A percentile compares a stretch with the other conserved stretches of the same genome.
These are phyloP conservation scores for Stenchaetothrips biformis DNA, from an alignment of 2,888 invertebrate genomes.

Conservation along the genomic window DNA sequence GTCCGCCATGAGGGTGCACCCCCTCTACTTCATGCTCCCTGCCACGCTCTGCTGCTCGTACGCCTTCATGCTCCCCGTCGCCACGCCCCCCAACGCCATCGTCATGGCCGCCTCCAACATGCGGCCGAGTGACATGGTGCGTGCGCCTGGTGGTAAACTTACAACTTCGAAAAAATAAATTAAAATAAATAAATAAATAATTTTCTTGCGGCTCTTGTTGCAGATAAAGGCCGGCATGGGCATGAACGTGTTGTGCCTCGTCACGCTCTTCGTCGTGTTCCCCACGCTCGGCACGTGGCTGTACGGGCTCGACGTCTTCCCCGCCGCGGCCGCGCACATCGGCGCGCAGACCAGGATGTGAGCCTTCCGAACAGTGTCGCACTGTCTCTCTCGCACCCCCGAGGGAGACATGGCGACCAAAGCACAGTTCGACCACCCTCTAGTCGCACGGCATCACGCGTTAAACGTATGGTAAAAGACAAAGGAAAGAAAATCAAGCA, in stretches of 20 bases:
- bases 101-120: conserved; percentile 79
- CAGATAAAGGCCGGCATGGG: conserved; percentile 71
- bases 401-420: no score
- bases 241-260: conserved; percentile 69
- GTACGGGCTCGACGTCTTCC: conserved; percentile 59
- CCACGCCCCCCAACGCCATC: conserved; percentile 92
- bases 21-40: conserved; percentile 84
- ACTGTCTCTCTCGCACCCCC: no score
- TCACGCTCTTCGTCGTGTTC: conserved; percentile 65
- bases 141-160: conserved; percentile 31
- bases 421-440: no score
- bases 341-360: not conserved
- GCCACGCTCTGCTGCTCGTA: conserved; percentile 85
- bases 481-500: no score
- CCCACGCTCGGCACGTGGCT: conserved; percentile 69
- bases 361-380: no score
- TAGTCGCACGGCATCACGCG: no score
- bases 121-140: conserved; percentile 71
- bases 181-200: no score
- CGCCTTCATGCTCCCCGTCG: conserved; percentile 90
- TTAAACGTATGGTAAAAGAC: no score
- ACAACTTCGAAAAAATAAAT: no score
- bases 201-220: conserved; percentile 36
- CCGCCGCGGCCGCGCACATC: conserved; percentile 53
- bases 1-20: conserved; percentile 67